Evolutionary conservation across 2,113 vertebrate species (phyloP).

Genomic region (Syngnathus floridae): DNA sequence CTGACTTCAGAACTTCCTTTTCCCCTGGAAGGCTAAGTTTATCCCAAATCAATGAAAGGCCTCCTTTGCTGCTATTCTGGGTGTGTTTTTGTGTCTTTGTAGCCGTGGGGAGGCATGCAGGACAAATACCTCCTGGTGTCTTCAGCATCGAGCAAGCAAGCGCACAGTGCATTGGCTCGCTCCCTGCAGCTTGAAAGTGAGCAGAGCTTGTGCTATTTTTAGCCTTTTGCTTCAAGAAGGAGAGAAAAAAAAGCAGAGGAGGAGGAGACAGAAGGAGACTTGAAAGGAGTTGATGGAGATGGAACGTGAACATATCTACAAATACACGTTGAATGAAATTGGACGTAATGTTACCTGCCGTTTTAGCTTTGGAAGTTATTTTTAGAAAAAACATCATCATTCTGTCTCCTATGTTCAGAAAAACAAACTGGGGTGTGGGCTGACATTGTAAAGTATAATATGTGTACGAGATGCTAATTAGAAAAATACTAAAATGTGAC

Average conservation of each 20-base stretch:
- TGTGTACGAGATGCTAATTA: not conserved
- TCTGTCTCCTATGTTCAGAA: too few relatives aligned
- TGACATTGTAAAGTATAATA: not conserved
- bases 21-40: slow-evolving; percentile 40
- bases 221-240: slow-evolving; percentile 53
- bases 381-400: too few relatives aligned
- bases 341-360: not conserved
- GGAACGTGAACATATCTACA: not conserved
- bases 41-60: slow-evolving; percentile 49
- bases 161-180: slow-evolving; percentile 38
- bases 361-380: not conserved
- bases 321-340: not conserved
- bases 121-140: slow-evolving; percentile 55
- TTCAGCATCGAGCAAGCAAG: slow-evolving; percentile 55
- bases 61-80: slow-evolving; percentile 65
- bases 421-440: not conserved
- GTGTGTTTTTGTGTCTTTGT: slow-evolving; percentile 43
- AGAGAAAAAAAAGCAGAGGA: slow-evolving; percentile 29
- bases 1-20: not conserved
- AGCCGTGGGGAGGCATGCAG: slow-evolving; percentile 38
- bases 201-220: slow-evolving; percentile 61
- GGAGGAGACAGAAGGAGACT: slow-evolving; percentile 26
- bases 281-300: not conserved
- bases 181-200: slow-evolving; percentile 53
- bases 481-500: too few relatives aligned